Evolutionary conservation across 2,797 vertebrate species (phyloP), one percentile per base, ranked within the genome.

Genomic region (Microhierax caerulescens): DNA sequence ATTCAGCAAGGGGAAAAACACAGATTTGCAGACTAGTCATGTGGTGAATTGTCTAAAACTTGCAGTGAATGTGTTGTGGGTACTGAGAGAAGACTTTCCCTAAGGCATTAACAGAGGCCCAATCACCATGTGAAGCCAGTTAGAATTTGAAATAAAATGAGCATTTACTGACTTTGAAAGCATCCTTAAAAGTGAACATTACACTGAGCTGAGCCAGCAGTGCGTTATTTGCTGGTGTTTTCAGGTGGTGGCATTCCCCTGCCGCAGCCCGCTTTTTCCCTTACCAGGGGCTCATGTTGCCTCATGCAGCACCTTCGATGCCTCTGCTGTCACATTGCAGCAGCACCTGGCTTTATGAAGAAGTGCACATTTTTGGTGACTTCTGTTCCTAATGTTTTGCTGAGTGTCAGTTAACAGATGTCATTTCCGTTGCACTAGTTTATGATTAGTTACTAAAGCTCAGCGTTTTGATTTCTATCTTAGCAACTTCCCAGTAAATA

Each of bases 401-500:
- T 80, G 74, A 87, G 16, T 63, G 56, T 83, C 74, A 61, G 63
- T 84, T 50, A 77, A 53, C 74, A 87, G 74, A 47, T 87, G 83
- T 4, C 17, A 37, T 51, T 95, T 77, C 48, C 72, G 78, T 25
- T 13, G 80, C 60, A 24, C 75, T 36, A 22, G 37, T 64, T 95
- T 95, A 69, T 91, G 72, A 72, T 92, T n/a, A 92, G 56, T 83
- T 92, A 68, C 41, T 79, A 37, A 53, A 93, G 56, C 77, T 93
- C 68, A 89, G 45, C 45, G 7, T 75, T 95, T 91, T 72, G 51
- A 56, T 95, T 87, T 93, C 80, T 74, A 8, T 50, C 81, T 94
- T 57, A 6, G 53, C 53, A 51, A 2, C 90, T 91, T 93, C 68
- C 57, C 47, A 37, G 77, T 56, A 57, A 91, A 68, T 20, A 68